A percentile compares a stretch with the other conserved stretches of the same genome.
These are phyloP conservation scores for Synanthedon andrenaeformis DNA, from an alignment of 2,888 invertebrate species.

Conservation along the genomic window DNA sequence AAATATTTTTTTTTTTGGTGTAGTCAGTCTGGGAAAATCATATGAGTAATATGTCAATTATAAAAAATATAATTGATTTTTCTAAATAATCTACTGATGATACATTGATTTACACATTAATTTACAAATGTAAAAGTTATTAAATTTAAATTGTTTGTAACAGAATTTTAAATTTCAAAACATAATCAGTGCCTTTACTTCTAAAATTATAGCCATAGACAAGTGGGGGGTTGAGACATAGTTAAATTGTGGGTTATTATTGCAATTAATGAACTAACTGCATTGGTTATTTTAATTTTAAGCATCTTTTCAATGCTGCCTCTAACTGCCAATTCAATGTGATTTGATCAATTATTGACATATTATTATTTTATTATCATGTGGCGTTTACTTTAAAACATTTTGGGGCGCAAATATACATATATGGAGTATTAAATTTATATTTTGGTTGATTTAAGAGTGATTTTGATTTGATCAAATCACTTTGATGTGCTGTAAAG, in stretches of 20 bases:
- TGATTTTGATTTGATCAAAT: not conserved
- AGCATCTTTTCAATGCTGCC: not conserved
- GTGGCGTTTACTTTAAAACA: not conserved
- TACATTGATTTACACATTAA: too few relatives aligned
- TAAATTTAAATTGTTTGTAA: too few relatives aligned
- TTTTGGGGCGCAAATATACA: not conserved
- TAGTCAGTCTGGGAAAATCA: too few relatives aligned
- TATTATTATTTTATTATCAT: not conserved
- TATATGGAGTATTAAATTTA: not conserved
- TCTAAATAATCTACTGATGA: too few relatives aligned
- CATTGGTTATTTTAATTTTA: not conserved
- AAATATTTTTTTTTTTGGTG: too few relatives aligned
- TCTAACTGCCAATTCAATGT: not conserved
- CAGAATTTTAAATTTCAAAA: too few relatives aligned
- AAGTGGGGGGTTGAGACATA: slow-evolving; percentile 17
- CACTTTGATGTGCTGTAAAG: not conserved
- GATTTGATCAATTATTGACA: not conserved
- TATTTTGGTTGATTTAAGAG: not conserved
- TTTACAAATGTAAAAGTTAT: too few relatives aligned
- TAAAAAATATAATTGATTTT: too few relatives aligned
- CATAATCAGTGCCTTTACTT: too few relatives aligned
- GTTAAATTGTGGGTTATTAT: slow-evolving; percentile 15
- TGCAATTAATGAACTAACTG: not conserved
- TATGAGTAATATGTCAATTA: too few relatives aligned
- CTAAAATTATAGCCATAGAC: slow-evolving; percentile 20